Conservation (phyloP, 1,140 invertebrate genomes). For the Wiebesia pumilae region DNA sequence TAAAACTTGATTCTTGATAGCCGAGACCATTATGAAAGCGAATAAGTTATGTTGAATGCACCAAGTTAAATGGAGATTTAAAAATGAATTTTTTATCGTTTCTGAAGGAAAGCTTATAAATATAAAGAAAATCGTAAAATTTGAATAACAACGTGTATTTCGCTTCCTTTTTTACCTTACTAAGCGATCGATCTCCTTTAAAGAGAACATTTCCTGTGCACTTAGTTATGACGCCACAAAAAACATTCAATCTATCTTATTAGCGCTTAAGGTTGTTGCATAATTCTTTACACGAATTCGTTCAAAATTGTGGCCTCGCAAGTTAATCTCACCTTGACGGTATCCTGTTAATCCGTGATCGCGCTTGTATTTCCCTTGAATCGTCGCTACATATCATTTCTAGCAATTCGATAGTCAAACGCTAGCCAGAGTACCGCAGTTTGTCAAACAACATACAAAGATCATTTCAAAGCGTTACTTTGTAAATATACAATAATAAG, state of each 20-base stretch:
- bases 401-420: neutral
- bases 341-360: neutral
- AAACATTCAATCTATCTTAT: neutral
- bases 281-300: neutral
- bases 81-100: neutral
- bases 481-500: conserved; percentile 49
- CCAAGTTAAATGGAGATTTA: neutral
- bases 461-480: conserved; percentile 50
- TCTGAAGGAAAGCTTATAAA: neutral
- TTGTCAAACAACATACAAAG: conserved; percentile 26
- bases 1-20: neutral
- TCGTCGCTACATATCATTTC: conserved; percentile 27
- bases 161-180: conserved; percentile 6
- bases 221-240: neutral
- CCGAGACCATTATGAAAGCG: neutral
- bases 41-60: neutral
- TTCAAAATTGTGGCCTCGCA: neutral
- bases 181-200: neutral
- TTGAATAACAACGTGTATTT: neutral
- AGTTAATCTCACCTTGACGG: neutral
- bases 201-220: neutral
- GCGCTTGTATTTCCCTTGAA: conserved; percentile 45
- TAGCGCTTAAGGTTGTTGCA: neutral
- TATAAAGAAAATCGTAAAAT: neutral
- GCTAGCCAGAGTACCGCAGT: neutral